phyloP scores from a whole-genome alignment of 53 echinoderm and acorn worm species.

The Hippasteria phrygiana region DNA sequence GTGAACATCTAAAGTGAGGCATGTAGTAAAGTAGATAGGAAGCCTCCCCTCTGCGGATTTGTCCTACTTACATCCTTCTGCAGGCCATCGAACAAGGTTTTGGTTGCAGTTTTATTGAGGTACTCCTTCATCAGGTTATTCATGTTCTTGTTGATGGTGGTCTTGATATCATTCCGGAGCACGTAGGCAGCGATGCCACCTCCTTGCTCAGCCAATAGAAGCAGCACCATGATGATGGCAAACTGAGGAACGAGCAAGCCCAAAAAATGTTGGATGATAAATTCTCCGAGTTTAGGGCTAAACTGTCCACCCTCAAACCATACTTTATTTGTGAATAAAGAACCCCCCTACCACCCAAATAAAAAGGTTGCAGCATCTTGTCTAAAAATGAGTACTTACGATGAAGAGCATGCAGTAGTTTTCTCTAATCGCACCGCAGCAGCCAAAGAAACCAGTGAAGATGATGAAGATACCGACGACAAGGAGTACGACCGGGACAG shows the following conservation, averaged over 20 bases:
- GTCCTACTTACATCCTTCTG: constrained; percentile 75
- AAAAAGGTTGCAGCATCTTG: neutral
- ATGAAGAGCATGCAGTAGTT: constrained; percentile 96
- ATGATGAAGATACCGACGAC: constrained; percentile 87
- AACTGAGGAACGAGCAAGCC: constrained; percentile 63
- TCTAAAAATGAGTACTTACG: constrained; percentile 54
- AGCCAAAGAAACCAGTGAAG: constrained; percentile 93
- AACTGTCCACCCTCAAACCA: too few relatives aligned
- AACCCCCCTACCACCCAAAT: too few relatives aligned
- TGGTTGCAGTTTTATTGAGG: neutral
- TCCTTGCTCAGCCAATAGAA: constrained; percentile 84
- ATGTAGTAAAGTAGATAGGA: too few relatives aligned
- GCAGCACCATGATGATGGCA: constrained; percentile 80
- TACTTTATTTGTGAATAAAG: too few relatives aligned
- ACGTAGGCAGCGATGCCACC: constrained; percentile 91
- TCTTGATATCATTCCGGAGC: constrained; percentile 72
- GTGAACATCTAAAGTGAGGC: too few relatives aligned
- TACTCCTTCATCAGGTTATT: constrained; percentile 27
- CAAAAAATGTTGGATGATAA: neutral
- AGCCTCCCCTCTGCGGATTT: too few relatives aligned
- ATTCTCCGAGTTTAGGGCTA: too few relatives aligned
- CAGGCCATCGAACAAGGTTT: constrained; percentile 74
- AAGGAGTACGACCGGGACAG: constrained; percentile 79
- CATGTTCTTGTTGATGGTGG: constrained; percentile 71
- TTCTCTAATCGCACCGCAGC: constrained; percentile 92